Conservation (phyloP, 2,113 vertebrate species). For the Heliornis fulica region DNA sequence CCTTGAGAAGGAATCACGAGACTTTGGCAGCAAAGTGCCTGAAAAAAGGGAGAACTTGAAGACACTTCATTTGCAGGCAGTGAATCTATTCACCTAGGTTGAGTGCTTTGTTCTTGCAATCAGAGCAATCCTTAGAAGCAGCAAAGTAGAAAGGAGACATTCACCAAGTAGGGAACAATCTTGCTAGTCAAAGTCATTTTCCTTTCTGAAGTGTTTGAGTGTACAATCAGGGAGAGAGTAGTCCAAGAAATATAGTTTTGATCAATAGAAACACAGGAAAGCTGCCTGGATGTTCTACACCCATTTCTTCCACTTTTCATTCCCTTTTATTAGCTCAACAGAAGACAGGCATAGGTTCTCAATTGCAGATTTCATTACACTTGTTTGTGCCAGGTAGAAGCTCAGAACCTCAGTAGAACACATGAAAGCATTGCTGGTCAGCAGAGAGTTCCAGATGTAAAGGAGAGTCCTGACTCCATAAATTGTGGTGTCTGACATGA, state of each 20-base stretch:
- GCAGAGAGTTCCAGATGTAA: neutral
- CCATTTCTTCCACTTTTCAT: neutral
- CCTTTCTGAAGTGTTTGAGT: neutral
- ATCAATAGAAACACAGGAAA: neutral
- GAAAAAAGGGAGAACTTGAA: neutral
- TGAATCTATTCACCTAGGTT: neutral
- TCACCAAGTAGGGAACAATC: neutral
- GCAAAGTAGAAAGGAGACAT: neutral
- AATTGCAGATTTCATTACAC: neutral
- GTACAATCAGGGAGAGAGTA: neutral
- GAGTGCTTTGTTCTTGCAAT: constrained; percentile 21
- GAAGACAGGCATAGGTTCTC: neutral
- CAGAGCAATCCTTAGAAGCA: neutral
- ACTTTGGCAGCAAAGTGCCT: neutral
- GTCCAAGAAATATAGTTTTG: neutral
- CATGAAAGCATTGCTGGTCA: accelerated
- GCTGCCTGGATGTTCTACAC: neutral
- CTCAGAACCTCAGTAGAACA: neutral
- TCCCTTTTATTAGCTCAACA: neutral
- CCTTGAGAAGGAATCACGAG: neutral
- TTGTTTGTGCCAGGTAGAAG: neutral
- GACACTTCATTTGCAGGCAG: neutral
- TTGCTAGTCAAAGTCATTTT: neutral
- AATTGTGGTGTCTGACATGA: neutral
- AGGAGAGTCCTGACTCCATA: neutral